A percentile compares a stretch with the other conserved stretches of the same genome.
These are phyloP conservation scores for Osedax frankpressi DNA, from an alignment of 2,888 invertebrate genomes.

Conservation along the genomic window DNA sequence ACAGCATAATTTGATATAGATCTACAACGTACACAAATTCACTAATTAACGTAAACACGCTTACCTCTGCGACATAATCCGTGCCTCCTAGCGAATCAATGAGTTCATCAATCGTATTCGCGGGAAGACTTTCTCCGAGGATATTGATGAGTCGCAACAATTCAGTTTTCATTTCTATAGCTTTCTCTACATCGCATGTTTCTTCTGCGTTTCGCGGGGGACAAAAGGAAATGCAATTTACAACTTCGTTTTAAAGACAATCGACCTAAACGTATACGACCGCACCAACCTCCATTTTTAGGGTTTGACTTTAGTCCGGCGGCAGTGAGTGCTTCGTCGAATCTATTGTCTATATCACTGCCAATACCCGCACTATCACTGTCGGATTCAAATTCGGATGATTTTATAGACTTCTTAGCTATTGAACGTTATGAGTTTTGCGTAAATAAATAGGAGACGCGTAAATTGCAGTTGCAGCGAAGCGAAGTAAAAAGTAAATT, in stretches of 20 bases:
- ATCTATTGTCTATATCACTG: slow-evolving; percentile 29
- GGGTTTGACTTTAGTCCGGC: slow-evolving; percentile 28
- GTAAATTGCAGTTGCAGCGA: no score
- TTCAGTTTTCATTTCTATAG: slow-evolving; percentile 68
- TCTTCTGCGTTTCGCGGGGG: no score
- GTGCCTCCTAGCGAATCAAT: slow-evolving; percentile 96
- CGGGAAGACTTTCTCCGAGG: slow-evolving; percentile 74
- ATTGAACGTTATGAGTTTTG: no score
- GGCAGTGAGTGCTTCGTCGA: slow-evolving; percentile 35
- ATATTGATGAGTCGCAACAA: slow-evolving; percentile 70
- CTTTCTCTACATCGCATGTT: slow-evolving; percentile 46
- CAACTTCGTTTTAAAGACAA: background rate
- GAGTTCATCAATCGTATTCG: slow-evolving; percentile 92
- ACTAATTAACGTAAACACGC: background rate
- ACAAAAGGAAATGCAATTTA: no score
- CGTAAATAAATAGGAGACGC: no score
- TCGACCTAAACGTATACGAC: background rate
- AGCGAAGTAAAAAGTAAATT: no score
- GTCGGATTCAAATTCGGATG: background rate
- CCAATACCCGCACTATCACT: slow-evolving; percentile 22
- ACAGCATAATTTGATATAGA: no score
- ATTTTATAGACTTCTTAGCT: no score
- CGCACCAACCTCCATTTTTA: background rate
- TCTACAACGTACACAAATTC: no score
- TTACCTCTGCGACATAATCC: slow-evolving; percentile 84